Base-by-base conservation (phyloP, 1,140 invertebrate species). In the Drosophila hydei region DNA sequence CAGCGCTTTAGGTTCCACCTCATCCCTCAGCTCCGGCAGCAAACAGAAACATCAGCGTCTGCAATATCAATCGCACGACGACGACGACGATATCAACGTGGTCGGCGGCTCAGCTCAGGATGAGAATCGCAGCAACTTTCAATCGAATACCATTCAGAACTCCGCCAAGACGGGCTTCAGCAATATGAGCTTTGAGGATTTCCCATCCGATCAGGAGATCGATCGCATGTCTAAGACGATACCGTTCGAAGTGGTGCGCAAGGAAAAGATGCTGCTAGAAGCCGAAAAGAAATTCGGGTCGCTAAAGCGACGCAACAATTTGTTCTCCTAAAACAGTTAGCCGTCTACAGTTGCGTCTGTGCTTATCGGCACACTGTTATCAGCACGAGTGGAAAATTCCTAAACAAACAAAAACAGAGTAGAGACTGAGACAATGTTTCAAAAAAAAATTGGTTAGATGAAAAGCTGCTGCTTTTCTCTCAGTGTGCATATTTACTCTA, bases 121-220 rank as follows among this genome's bases (percentile, higher is more conserved):
- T 56, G 78, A 87, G 62, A 85, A 76, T 36, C 65, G 83, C 33
- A 40, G 62, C 52, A 55, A 67, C 43, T 45, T 91, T 48, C 90
- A 91, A 51, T 91, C 90, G 1, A 91, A 88, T 58, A 88, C 87
- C 27, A 92, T 92, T 75, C 77, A 91, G 36, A 91, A 84, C 72
- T 90, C 88, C 4, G 89, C 85, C 18, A 92, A 93, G 38, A 92
- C 92, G 2, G 95, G 95, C 3, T 95, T 96, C 70, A 95, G 94
- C 72, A 96, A 96, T 77, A 95, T 96, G 94, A 96, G 95, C 77
- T 96, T 96, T 74, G 95, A 96, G 89, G 95, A 96, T 90, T 95
- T 95, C 76, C 94, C 94, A 1, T 95, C 94, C 18, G 95, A 95
- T 70, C 94, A 95, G 58, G 79, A 83, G 65, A 90, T 90, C 47